Evolutionary conservation across 2,888 invertebrate genomes (phyloP).

Genomic region (Axea sp.): DNA sequence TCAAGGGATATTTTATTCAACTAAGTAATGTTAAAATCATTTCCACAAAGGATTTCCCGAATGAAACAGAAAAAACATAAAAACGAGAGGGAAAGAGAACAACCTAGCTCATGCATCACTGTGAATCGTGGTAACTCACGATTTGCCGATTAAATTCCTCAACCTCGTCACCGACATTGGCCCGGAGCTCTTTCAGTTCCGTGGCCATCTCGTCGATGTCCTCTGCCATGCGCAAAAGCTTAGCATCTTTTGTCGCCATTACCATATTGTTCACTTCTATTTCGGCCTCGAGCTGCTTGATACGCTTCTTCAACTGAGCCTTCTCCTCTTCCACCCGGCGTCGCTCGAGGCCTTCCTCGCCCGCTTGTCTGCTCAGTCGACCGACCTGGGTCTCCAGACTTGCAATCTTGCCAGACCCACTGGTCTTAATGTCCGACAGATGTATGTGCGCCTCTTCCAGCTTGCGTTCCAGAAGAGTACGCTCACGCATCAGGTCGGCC

Average conservation of each 20-base stretch:
- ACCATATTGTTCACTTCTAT: slow-evolving; percentile 85
- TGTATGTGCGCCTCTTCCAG: slow-evolving; percentile 92
- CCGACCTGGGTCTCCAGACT: slow-evolving; percentile 94
- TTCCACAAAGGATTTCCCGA: slow-evolving; percentile 2
- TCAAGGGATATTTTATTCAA: too few species aligned
- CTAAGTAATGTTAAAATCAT: slow-evolving; percentile 1
- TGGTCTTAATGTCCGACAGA: slow-evolving; percentile 92
- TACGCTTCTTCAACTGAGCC: slow-evolving; percentile 84
- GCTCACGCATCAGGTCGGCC: slow-evolving; percentile 82
- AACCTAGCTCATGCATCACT: slow-evolving; percentile 68
- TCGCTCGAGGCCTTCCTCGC: slow-evolving; percentile 90
- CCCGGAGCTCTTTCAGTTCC: slow-evolving; percentile 81
- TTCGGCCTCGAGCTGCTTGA: slow-evolving; percentile 84
- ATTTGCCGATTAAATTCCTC: slow-evolving; percentile 78
- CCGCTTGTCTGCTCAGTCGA: slow-evolving; percentile 89
- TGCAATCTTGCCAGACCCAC: slow-evolving; percentile 94
- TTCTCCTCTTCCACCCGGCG: slow-evolving; percentile 86
- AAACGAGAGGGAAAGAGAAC: slow-evolving; percentile 2
- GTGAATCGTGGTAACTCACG: slow-evolving; percentile 78
- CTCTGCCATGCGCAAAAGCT: slow-evolving; percentile 86
- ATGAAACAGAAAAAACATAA: background rate
- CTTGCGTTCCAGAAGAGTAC: slow-evolving; percentile 86
- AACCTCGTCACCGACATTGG: slow-evolving; percentile 78
- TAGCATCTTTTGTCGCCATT: slow-evolving; percentile 85
- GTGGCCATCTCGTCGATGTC: slow-evolving; percentile 87